Evolutionary conservation across 2,888 invertebrate species (phyloP).

Genomic region (Neuroscelio doddi): DNA sequence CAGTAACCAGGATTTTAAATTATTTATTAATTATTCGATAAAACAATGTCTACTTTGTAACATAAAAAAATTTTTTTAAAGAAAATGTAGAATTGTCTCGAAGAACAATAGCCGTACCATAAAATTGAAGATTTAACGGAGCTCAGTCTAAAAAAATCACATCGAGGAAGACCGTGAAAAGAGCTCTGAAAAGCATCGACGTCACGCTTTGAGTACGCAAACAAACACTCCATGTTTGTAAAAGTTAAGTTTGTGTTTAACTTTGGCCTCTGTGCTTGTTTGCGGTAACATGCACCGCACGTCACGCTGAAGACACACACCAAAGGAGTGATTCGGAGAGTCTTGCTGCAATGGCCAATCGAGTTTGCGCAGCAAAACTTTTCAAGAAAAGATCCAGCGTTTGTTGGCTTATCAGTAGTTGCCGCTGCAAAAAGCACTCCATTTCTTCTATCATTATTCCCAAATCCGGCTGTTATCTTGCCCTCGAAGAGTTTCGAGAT

Average conservation of each 20-base stretch:
- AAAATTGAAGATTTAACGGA: no score
- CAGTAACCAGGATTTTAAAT: no score
- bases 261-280: slow-evolving; percentile 37
- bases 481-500: no score
- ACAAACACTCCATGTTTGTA: slow-evolving; percentile 41
- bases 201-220: slow-evolving; percentile 38
- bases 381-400: slow-evolving; percentile 31
- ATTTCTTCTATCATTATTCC: no score
- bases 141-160: no score
- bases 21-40: no score
- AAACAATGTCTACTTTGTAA: no score
- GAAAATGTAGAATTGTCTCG: no score
- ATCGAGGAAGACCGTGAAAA: slow-evolving; percentile 13
- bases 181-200: slow-evolving; percentile 16
- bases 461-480: no score
- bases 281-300: slow-evolving; percentile 42
- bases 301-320: slow-evolving; percentile 40
- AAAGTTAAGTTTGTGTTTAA: slow-evolving; percentile 44
- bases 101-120: no score
- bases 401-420: slow-evolving; percentile 35
- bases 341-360: slow-evolving; percentile 35
- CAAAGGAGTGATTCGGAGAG: slow-evolving; percentile 18
- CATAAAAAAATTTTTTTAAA: no score
- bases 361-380: slow-evolving; percentile 37
- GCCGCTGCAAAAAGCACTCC: no score